These are phyloP conservation scores for Biston betularia DNA, from an alignment of 2,888 invertebrate species.

Conservation along the genomic window DNA sequence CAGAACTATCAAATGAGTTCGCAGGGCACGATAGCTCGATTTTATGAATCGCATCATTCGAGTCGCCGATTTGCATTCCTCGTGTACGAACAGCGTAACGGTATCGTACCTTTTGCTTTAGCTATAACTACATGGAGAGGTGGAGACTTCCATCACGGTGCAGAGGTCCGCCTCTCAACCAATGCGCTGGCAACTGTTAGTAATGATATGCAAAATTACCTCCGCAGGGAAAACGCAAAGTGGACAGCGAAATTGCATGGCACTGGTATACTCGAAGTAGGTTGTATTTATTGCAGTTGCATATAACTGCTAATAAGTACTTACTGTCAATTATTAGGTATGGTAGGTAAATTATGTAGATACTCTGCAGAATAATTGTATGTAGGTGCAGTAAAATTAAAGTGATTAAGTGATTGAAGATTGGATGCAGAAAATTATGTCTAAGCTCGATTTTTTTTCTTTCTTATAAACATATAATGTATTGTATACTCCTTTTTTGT, in stretches of 20 bases:
- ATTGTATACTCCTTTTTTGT: too few relatives aligned
- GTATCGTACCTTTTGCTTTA: not conserved
- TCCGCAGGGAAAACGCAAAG: conserved; percentile 46
- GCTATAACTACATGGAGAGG: conserved; percentile 3
- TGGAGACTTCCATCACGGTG: conserved; percentile 26
- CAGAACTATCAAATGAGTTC: too few relatives aligned
- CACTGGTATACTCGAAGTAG: not conserved
- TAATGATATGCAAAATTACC: conserved; percentile 66
- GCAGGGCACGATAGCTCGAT: too few relatives aligned
- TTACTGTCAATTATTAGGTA: conserved; percentile 1
- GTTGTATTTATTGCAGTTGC: conserved; percentile 16
- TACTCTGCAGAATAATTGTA: conserved; percentile 1
- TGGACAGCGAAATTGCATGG: conserved; percentile 28
- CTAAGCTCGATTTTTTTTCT: too few relatives aligned
- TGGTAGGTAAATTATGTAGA: conserved; percentile 19
- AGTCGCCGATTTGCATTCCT: not conserved
- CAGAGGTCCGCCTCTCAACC: conserved; percentile 57
- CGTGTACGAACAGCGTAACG: not conserved
- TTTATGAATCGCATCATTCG: not conserved
- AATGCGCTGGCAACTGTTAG: conserved; percentile 56
- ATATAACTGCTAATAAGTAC: conserved; percentile 13
- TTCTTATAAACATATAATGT: too few relatives aligned
- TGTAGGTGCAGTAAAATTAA: not conserved
- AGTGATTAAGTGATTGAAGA: not conserved
- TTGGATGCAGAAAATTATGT: not conserved